Conservation (phyloP, 1,140 invertebrate species). For the Dermatophagoides farinae region DNA sequence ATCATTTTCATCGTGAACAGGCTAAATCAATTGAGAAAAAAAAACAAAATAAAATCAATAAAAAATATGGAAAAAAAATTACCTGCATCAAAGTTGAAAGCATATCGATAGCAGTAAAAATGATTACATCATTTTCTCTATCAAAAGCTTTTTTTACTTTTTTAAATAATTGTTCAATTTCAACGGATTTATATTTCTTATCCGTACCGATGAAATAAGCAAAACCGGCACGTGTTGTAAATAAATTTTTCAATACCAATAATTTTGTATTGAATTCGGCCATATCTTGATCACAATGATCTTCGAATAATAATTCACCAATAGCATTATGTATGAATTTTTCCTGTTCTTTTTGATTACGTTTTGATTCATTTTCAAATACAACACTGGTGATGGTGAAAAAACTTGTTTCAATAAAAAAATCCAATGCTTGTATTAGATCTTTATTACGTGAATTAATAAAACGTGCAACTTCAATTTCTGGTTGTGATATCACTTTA, state of each 20-base stretch:
- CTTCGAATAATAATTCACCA: conserved; percentile 48
- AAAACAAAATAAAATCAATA: background rate
- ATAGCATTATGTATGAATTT: conserved; percentile 50
- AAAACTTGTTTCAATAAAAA: conserved; percentile 33
- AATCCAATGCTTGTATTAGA: conserved; percentile 45
- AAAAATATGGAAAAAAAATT: conserved; percentile 9
- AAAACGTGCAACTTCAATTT: conserved; percentile 48
- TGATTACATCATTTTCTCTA: conserved; percentile 64
- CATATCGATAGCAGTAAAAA: conserved; percentile 89
- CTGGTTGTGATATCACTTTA: conserved; percentile 70
- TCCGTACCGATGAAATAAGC: conserved; percentile 74
- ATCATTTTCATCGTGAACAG: conserved; percentile 89
- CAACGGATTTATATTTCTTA: conserved; percentile 36
- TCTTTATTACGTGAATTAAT: background rate
- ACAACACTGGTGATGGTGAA: conserved; percentile 41
- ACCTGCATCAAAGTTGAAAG: conserved; percentile 87
- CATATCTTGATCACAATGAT: conserved; percentile 38
- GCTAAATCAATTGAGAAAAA: conserved; percentile 27
- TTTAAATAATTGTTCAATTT: conserved; percentile 69
- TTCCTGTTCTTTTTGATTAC: conserved; percentile 42
- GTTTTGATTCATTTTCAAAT: conserved; percentile 35
- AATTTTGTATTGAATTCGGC: conserved; percentile 74
- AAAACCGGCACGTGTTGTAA: conserved; percentile 94
- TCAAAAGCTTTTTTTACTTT: conserved; percentile 79
- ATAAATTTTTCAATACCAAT: conserved; percentile 69